Base-by-base conservation (phyloP, 2,113 vertebrate species). In the Fulica atra region DNA sequence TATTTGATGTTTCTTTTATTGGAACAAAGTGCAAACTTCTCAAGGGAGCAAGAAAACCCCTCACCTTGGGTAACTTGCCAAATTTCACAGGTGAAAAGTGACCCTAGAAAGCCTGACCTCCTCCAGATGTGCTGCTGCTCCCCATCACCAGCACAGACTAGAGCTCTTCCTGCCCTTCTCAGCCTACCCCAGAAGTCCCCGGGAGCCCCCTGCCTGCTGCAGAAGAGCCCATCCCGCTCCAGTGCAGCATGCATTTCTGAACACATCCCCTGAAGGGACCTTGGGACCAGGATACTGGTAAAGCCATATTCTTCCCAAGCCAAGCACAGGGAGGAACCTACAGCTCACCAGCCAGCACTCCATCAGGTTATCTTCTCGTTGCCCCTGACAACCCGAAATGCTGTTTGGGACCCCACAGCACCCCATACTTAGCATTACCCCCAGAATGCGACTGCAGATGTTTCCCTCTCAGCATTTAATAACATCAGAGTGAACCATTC, bases 81-180 rank as follows among this genome's bases (percentile, higher is more conserved):
- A 48, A 61, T 12, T 16, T 18, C 9, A 0, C 0, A 9, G 28
- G 5, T 2, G 23, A 51, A 42, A 15, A 44, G 25, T 0, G 0
- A 28, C 14, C 26, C 57, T 2, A 2, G 57, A 18, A 59, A 70
- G 38, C 13, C 35, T n/a, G 48, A 56, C 28, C 18, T 36, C 36
- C 63, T 8, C 9, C 48, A 14, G 31, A 2, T 2, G 31, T 24
- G 51, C 46, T 63, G 61, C n/a, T 40, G 54, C 44, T 77, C 42
- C 35, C 42, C 64, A 19, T 1, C 63, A 16, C 13, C 1, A 54
- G 56, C 70, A 18, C 36, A 40, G 51, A 63, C 38, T 64, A 54
- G 28, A 68, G 28, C 25, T 18, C 23, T 13, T 79, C 61, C 25
- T 31, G 46, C 61, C 35, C 33, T n/a, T 38, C 77, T 33, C 51